phyloP scores from a whole-genome alignment of 2,888 invertebrate genomes.

The Lithophane semibrunnea region DNA sequence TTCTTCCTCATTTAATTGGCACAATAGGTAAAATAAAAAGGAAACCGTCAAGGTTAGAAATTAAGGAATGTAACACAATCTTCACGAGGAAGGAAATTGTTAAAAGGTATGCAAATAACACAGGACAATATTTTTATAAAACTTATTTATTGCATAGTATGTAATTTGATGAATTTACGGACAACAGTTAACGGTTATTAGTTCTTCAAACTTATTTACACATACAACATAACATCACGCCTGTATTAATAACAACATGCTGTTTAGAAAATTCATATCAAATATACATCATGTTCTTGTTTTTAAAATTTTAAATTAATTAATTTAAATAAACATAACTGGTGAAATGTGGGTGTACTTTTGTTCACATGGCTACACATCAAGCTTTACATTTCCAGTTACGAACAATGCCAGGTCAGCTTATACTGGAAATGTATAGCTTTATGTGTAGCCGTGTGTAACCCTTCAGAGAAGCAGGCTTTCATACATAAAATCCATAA shows the following conservation, averaged over 20 bases:
- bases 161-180: not conserved
- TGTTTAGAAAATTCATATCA: no score
- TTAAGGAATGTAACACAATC: constrained; percentile 14
- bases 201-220: not conserved
- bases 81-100: constrained; percentile 23
- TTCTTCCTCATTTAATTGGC: not conserved
- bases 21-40: constrained; percentile 4
- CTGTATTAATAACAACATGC: no score
- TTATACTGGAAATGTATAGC: no score
- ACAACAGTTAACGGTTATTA: constrained; percentile 15
- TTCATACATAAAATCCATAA: constrained; percentile 21
- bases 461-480: not conserved
- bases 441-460: no score
- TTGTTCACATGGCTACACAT: no score
- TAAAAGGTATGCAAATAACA: not conserved
- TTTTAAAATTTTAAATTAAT: no score
- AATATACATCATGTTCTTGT: no score
- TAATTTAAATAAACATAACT: no score
- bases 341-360: no score
- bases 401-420: no score
- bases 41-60: not conserved
- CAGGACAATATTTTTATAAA: constrained; percentile 12
- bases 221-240: not conserved
- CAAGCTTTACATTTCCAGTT: no score
- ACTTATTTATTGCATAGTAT: not conserved